Evolutionary conservation across 2,113 vertebrate species (phyloP).

Genomic region (Rhabdornis inornatus): DNA sequence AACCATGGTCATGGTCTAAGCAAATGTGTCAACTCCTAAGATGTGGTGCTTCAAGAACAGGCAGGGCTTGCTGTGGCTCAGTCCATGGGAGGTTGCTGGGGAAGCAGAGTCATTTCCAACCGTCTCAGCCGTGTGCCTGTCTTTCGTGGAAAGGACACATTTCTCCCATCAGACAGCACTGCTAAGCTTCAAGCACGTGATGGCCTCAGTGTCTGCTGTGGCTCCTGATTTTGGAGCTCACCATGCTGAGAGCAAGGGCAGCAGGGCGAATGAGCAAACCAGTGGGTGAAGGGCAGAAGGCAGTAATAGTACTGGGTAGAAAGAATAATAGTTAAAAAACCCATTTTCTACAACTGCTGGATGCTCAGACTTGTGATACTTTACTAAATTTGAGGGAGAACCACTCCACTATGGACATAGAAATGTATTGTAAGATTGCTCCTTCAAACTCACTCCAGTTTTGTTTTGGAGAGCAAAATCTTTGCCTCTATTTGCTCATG

Average conservation of each 20-base stretch:
- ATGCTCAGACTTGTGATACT: not conserved
- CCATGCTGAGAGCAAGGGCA: not conserved
- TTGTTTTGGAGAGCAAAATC: not conserved
- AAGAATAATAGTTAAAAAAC: not conserved
- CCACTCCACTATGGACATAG: not conserved
- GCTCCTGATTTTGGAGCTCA: not conserved
- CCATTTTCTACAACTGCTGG: not conserved
- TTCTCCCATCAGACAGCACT: not conserved
- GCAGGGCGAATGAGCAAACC: not conserved
- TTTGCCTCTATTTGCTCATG: not conserved
- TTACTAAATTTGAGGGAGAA: not conserved
- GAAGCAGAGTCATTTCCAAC: not conserved
- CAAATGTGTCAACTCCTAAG: not conserved
- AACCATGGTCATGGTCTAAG: not conserved
- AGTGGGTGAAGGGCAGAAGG: not conserved
- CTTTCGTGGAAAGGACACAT: not conserved
- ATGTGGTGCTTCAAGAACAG: not conserved
- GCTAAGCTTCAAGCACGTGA: not conserved
- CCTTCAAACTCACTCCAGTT: not conserved
- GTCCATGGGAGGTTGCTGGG: not conserved
- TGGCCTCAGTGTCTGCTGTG: not conserved
- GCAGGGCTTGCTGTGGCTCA: rapidly evolving
- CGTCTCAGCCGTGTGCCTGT: not conserved
- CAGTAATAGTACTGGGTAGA: not conserved
- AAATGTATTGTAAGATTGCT: not conserved